These are phyloP conservation scores for Lamprotornis superbus DNA, from an alignment of 2,113 vertebrate species.

Conservation along the genomic window DNA sequence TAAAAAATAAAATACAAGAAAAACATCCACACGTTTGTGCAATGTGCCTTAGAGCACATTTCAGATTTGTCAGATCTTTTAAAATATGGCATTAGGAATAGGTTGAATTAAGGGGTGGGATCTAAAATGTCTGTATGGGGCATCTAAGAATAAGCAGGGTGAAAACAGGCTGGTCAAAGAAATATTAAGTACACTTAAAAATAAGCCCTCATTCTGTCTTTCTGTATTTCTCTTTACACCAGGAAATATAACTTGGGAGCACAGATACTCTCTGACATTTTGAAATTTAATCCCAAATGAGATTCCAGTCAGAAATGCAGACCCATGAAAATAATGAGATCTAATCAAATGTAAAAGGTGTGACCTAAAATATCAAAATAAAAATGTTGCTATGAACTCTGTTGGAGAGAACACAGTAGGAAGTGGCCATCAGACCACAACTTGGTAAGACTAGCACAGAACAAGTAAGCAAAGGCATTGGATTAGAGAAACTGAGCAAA, in stretches of 20 bases:
- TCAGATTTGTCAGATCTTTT: not conserved
- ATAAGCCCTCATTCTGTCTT: constrained; percentile 26
- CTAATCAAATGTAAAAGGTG: not conserved
- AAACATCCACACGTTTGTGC: not conserved
- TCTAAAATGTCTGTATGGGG: not conserved
- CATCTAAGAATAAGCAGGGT: not conserved
- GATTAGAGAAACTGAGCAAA: not conserved
- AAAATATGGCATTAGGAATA: not conserved
- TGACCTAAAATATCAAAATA: constrained; percentile 21
- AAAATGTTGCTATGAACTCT: not conserved
- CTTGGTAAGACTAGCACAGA: not conserved
- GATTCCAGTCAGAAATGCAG: not conserved
- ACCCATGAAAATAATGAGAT: not conserved
- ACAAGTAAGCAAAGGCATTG: not conserved
- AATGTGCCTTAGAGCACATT: not conserved
- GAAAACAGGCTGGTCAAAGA: not conserved
- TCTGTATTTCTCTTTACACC: not conserved
- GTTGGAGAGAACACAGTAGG: not conserved
- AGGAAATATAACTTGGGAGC: not conserved
- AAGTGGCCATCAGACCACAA: not conserved
- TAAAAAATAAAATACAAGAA: not conserved
- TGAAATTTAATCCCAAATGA: not conserved
- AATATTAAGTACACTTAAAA: not conserved
- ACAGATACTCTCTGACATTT: not conserved
- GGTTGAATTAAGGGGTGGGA: not conserved